These are phyloP conservation scores for Capitella teleta DNA, from an alignment of 1,140 invertebrate species.

Conservation along the genomic window DNA sequence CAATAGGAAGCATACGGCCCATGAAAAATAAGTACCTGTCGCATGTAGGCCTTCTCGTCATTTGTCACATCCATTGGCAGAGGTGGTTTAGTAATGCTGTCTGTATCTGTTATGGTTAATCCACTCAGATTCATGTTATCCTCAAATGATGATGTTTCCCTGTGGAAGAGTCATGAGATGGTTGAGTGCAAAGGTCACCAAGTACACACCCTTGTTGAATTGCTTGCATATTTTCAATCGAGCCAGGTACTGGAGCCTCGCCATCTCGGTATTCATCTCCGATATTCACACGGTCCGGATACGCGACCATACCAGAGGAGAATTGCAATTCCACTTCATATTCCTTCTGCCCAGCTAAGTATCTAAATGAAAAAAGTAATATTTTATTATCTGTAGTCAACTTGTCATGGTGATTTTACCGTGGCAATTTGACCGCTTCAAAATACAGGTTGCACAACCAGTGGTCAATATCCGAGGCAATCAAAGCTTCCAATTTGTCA, in stretches of 20 bases:
- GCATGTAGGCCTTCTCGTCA: background rate
- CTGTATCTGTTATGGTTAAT: background rate
- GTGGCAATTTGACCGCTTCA: slow-evolving; percentile 32
- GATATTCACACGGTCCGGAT: slow-evolving; percentile 29
- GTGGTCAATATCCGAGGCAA: slow-evolving; percentile 34
- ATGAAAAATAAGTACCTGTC: too few relatives aligned
- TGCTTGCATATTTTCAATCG: slow-evolving; percentile 7
- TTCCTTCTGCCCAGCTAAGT: slow-evolving; percentile 35
- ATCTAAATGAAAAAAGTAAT: slow-evolving; percentile 15
- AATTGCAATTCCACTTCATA: slow-evolving; percentile 37
- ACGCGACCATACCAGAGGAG: slow-evolving; percentile 24
- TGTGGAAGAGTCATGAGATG: background rate
- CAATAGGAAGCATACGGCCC: too few relatives aligned
- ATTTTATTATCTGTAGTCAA: background rate
- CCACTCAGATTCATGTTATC: background rate
- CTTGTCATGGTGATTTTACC: slow-evolving; percentile 15
- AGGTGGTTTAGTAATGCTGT: background rate
- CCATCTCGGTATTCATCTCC: slow-evolving; percentile 31
- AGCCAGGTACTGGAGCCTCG: slow-evolving; percentile 28
- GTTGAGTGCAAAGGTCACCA: too few relatives aligned
- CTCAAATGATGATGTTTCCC: background rate
- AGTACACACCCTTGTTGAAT: too few relatives aligned
- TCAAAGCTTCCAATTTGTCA: slow-evolving; percentile 29
- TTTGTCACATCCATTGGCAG: background rate
- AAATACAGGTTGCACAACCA: slow-evolving; percentile 38